phyloP scores from a whole-genome alignment of 2,888 invertebrate species.

The Stomorhina lunata region DNA sequence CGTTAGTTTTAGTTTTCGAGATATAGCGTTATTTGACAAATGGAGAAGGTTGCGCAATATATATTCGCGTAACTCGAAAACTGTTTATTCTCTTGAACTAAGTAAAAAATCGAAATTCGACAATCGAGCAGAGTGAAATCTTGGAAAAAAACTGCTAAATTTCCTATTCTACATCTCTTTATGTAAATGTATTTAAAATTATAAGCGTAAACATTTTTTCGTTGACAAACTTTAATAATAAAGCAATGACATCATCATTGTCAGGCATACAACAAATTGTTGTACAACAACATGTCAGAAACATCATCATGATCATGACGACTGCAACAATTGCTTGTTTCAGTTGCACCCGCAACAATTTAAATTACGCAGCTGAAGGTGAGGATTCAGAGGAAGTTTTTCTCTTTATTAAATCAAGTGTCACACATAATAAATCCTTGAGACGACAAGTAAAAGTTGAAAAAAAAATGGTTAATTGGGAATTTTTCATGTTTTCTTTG shows the following conservation, averaged over 20 bases:
- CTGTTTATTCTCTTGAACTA: no score
- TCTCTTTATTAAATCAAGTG: slow-evolving; percentile 38
- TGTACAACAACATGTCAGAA: background rate
- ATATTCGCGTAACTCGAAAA: no score
- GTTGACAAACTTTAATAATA: no score
- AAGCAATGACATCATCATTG: slow-evolving; percentile 54
- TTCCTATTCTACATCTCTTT: no score
- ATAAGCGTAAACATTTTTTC: no score
- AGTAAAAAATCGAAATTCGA: no score
- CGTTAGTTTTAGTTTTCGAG: no score
- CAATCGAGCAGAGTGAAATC: no score
- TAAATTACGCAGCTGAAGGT: slow-evolving; percentile 22
- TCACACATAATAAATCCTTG: slow-evolving; percentile 52
- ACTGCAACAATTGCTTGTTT: slow-evolving; percentile 5
- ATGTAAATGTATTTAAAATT: no score
- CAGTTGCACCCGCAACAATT: slow-evolving; percentile 52
- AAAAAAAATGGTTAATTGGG: slow-evolving; percentile 20
- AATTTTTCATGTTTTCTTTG: background rate
- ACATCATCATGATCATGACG: background rate
- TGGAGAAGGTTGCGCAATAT: no score
- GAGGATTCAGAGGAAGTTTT: background rate
- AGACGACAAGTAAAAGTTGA: slow-evolving; percentile 34
- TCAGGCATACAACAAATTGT: background rate
- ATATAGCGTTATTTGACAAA: no score
- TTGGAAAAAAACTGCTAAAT: no score